Evolutionary conservation across 2,888 invertebrate species (phyloP).

Genomic region (Tenthredo notha): DNA sequence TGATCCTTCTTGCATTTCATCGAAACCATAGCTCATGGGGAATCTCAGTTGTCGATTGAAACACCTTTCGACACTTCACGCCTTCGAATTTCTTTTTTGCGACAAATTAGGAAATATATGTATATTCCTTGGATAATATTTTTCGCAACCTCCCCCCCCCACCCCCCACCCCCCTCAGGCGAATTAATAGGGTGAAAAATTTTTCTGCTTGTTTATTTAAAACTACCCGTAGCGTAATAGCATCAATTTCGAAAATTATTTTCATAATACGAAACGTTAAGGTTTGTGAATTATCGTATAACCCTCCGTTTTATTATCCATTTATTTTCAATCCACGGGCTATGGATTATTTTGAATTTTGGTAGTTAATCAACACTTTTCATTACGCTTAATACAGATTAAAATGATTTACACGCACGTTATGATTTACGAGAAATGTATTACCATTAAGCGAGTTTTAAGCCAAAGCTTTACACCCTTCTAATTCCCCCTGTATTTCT

Average conservation of each 20-base stretch:
- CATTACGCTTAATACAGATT: conserved; percentile 36
- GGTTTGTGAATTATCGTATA: background rate
- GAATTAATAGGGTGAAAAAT: background rate
- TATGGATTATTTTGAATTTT: background rate
- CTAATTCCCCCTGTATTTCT: background rate
- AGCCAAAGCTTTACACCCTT: conserved; percentile 12
- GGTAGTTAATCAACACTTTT: conserved; percentile 23
- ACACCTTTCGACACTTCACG: background rate
- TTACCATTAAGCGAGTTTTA: conserved; percentile 19
- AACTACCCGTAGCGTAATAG: background rate
- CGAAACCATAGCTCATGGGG: background rate
- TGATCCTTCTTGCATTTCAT: background rate
- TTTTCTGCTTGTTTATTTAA: background rate
- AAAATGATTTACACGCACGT: conserved; percentile 37
- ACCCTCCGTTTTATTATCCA: conserved; percentile 7
- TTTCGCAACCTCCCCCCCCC: background rate
- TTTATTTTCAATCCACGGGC: background rate
- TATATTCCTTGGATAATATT: background rate
- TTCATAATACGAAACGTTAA: background rate
- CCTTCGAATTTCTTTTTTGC: background rate
- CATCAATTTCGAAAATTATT: background rate
- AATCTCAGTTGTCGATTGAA: background rate
- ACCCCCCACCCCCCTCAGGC: background rate
- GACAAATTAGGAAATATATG: background rate
- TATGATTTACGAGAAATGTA: conserved; percentile 17